Evolutionary conservation across 2,113 vertebrate species (phyloP), one percentile per base, ranked within the genome.

Genomic region (Dicerorhinus sumatrensis): DNA sequence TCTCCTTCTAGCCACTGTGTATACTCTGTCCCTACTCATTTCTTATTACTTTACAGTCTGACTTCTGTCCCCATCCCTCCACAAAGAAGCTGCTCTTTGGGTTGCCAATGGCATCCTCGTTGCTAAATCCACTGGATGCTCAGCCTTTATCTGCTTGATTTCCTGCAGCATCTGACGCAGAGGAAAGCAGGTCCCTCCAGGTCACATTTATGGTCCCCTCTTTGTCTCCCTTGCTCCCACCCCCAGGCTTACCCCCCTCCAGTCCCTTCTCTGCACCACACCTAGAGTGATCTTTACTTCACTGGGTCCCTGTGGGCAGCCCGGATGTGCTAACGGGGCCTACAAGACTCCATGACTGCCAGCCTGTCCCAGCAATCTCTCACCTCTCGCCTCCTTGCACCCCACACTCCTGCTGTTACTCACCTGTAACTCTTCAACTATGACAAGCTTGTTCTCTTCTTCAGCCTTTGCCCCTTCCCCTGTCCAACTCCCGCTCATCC

Each of bases 281-380:
- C 5, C n/a, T 46, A 25, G 33, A 27, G 17, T 27, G n/a, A 29
- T 7, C 36, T n/a, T 16, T 29, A 31, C 76, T 18, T 62, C 77
- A 5, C 1, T 33, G 62, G 77, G 48, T 76, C 23, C 20, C 25
- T 6, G 0, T 0, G 9, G 42, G 56, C 54, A 70, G 31, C 39
- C 29, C 42, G 5, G 11, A 31, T n/a, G 31, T 17, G 6, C 56
- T 39, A 9, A 1, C 39, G 7, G 48, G 85, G 58, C n/a, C 17
- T 25, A 0, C 70, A 10, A 18, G 58, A 14, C 12, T 36, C 73
- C 36, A 21, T 9, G 3, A 12, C 29, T 5, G 0, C 56, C 5
- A 2, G 12, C n/a, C 48, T 7, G 48, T 16, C 60, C 25, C 82
- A 7, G 46, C 46, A 56, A 3, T 21, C 42, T 63, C 51, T 10